Evolutionary conservation across 2,113 vertebrate genomes (phyloP).

Genomic region (Bettongia penicillata): DNA sequence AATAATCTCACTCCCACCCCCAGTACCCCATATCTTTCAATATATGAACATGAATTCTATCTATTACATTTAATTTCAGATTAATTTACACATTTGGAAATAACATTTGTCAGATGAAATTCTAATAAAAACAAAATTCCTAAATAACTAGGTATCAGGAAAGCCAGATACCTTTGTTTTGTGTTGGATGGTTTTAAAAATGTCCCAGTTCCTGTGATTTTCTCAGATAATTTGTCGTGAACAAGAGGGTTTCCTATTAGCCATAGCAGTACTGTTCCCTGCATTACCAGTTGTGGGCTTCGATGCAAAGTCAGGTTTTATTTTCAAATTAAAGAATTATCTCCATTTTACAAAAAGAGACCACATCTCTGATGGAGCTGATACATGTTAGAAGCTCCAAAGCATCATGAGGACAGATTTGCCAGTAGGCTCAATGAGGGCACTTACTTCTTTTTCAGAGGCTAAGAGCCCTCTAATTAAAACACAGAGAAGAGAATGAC

Average conservation of each 20-base stretch:
- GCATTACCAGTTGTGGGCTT: background rate
- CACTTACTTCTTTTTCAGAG: slow-evolving; percentile 57
- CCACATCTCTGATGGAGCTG: slow-evolving; percentile 9
- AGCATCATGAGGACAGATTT: slow-evolving; percentile 39
- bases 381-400: slow-evolving; percentile 43
- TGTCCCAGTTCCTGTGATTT: background rate
- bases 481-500: slow-evolving; percentile 50
- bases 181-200: background rate
- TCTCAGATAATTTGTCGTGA: background rate
- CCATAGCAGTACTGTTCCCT: background rate
- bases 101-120: background rate
- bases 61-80: background rate
- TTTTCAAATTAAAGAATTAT: slow-evolving; percentile 54
- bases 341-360: slow-evolving; percentile 38
- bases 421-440: slow-evolving; percentile 46
- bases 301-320: slow-evolving; percentile 8
- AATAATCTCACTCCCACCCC: background rate
- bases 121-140: background rate
- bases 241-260: background rate
- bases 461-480: slow-evolving; percentile 68
- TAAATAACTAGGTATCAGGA: background rate
- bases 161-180: background rate
- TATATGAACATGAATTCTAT: background rate
- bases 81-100: background rate
- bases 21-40: background rate